Conservation (phyloP, 2,888 invertebrate species). For the Escarpia spicata region DNA sequence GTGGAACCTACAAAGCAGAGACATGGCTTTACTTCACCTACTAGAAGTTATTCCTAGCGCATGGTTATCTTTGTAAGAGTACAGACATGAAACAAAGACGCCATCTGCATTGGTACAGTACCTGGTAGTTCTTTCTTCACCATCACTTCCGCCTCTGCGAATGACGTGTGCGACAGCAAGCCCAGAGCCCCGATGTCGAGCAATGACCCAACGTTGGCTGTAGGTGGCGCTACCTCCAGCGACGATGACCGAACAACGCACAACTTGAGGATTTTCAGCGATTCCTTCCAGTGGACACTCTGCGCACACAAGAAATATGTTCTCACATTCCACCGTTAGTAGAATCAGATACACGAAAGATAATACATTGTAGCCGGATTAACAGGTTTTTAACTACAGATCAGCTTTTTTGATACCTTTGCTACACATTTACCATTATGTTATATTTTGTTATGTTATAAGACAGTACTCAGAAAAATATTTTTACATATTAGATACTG, state of each 20-base stretch:
- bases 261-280: constrained; percentile 92
- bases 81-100: not conserved
- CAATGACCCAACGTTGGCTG: constrained; percentile 52
- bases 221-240: constrained; percentile 67
- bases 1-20: too few species aligned
- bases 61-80: too few species aligned
- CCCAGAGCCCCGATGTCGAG: constrained; percentile 33
- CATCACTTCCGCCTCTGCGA: constrained; percentile 85
- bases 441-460: constrained; percentile 18
- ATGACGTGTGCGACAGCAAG: constrained; percentile 68
- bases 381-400: not conserved
- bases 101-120: constrained; percentile 36
- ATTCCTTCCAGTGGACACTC: constrained; percentile 93
- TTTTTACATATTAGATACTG: too few species aligned
- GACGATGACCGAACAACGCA: constrained; percentile 95
- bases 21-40: too few species aligned
- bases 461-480: not conserved
- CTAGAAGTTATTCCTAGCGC: too few species aligned
- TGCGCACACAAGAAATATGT: constrained; percentile 63
- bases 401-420: not conserved
- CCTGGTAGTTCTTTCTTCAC: constrained; percentile 80
- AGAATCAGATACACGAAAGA: not conserved
- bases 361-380: not conserved
- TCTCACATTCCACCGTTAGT: not conserved
- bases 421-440: not conserved